Conservation (phyloP, 2,888 invertebrate genomes). For the Platypus cylindrus region DNA sequence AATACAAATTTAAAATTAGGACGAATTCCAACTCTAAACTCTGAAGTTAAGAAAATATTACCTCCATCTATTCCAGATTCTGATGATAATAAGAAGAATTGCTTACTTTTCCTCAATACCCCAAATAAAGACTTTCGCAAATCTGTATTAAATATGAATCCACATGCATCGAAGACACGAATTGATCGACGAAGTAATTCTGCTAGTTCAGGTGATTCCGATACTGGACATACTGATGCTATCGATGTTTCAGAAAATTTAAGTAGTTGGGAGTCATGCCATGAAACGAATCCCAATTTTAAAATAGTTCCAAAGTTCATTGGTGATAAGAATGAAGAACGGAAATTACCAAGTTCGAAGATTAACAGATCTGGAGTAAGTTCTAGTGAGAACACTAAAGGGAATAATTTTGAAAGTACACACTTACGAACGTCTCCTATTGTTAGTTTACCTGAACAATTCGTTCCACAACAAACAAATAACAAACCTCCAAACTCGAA, state of each 20-base stretch:
- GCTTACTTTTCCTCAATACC: constrained; percentile 33
- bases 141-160: constrained; percentile 56
- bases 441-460: constrained; percentile 42
- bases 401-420: constrained; percentile 26
- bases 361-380: constrained; percentile 25
- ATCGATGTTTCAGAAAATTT: constrained; percentile 31
- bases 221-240: constrained; percentile 35
- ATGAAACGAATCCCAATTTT: constrained; percentile 20
- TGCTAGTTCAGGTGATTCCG: constrained; percentile 37
- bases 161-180: constrained; percentile 32
- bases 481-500: constrained; percentile 40
- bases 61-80: constrained; percentile 39
- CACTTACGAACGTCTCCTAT: constrained; percentile 42
- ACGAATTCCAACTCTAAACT: constrained; percentile 23
- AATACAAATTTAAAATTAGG: constrained; percentile 24
- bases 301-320: constrained; percentile 27
- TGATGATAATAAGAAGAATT: constrained; percentile 26
- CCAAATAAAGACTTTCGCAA: constrained; percentile 64
- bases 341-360: constrained; percentile 37
- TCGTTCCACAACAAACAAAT: constrained; percentile 38
- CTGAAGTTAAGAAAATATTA: constrained; percentile 24
- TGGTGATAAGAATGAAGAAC: constrained; percentile 18
- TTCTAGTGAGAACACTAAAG: constrained; percentile 26
- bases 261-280: constrained; percentile 27
- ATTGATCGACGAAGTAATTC: constrained; percentile 36